phyloP scores from a whole-genome alignment of 2,888 invertebrate species.

The Scaptomyza flava region DNA sequence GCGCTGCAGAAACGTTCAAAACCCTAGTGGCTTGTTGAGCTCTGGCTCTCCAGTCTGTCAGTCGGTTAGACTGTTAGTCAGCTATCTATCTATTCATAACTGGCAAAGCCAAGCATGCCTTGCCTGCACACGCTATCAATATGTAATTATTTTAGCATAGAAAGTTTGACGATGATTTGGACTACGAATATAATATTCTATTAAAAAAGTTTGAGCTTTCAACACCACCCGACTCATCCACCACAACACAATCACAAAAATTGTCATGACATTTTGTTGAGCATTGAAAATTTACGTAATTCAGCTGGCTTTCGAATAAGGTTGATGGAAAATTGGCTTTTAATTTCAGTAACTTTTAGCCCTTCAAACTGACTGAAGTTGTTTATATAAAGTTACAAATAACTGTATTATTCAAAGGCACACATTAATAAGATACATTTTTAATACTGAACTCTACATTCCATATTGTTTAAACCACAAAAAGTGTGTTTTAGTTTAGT shows the following conservation, averaged over 20 bases:
- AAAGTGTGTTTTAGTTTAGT: constrained; percentile 53
- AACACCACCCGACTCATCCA: background rate
- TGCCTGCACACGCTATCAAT: constrained; percentile 64
- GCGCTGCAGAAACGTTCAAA: constrained; percentile 58
- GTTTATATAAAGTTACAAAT: background rate
- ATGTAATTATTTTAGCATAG: constrained; percentile 64
- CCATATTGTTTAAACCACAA: constrained; percentile 29
- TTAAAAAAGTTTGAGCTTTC: constrained; percentile 44
- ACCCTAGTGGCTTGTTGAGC: constrained; percentile 52
- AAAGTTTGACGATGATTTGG: constrained; percentile 18
- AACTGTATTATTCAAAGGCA: background rate
- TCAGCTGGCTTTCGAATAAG: background rate
- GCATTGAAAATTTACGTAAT: constrained; percentile 59
- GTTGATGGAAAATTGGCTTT: constrained; percentile 2
- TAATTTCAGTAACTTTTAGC: background rate
- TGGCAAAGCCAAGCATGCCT: constrained; percentile 43
- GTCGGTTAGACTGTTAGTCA: constrained; percentile 14
- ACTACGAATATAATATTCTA: constrained; percentile 52
- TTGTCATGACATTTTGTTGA: constrained; percentile 50
- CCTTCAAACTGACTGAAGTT: background rate
- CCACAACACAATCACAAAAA: constrained; percentile 55
- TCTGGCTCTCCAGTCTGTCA: constrained; percentile 36
- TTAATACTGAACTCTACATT: background rate
- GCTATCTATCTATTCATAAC: constrained; percentile 68
- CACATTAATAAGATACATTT: background rate